These are phyloP conservation scores for Thalassoma bifasciatum DNA, from an alignment of 2,113 vertebrate genomes.

Conservation along the genomic window DNA sequence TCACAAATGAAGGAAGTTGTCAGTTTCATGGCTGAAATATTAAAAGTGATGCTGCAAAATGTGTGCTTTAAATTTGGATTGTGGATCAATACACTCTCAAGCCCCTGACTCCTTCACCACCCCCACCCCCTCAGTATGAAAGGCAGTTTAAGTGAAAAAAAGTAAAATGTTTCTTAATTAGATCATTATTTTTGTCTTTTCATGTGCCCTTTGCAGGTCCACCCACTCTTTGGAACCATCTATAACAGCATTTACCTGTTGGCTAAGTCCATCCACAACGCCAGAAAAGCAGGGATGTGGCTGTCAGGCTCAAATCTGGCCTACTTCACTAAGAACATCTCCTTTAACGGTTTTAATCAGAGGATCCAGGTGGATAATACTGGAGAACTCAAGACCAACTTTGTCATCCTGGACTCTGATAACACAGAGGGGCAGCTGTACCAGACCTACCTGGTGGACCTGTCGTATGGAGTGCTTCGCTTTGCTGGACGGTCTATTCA, in stretches of 20 bases:
- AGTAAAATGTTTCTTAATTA: too few relatives aligned
- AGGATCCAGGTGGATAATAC: slow-evolving; percentile 79
- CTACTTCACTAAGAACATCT: slow-evolving; percentile 81
- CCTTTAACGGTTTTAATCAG: slow-evolving; percentile 89
- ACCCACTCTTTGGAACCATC: slow-evolving; percentile 93
- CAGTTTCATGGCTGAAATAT: too few relatives aligned
- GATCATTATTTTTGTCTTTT: neutral
- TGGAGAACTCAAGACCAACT: slow-evolving; percentile 83
- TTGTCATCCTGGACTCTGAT: slow-evolving; percentile 89
- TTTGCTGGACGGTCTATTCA: slow-evolving; percentile 81
- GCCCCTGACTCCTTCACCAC: too few relatives aligned
- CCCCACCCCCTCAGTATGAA: too few relatives aligned
- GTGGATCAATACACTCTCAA: too few relatives aligned
- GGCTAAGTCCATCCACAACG: slow-evolving; percentile 85
- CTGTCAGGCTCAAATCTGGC: slow-evolving; percentile 82
- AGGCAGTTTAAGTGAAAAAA: too few relatives aligned
- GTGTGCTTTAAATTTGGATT: too few relatives aligned
- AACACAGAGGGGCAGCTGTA: slow-evolving; percentile 81
- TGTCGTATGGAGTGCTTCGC: slow-evolving; percentile 72
- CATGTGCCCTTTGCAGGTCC: slow-evolving; percentile 80
- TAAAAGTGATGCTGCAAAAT: too few relatives aligned
- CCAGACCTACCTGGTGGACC: slow-evolving; percentile 84
- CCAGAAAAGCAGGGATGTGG: slow-evolving; percentile 71
- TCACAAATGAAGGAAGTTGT: too few relatives aligned
- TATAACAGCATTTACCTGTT: slow-evolving; percentile 90